These are phyloP conservation scores for Cydia splendana DNA, from an alignment of 1,140 invertebrate species.

Conservation along the genomic window DNA sequence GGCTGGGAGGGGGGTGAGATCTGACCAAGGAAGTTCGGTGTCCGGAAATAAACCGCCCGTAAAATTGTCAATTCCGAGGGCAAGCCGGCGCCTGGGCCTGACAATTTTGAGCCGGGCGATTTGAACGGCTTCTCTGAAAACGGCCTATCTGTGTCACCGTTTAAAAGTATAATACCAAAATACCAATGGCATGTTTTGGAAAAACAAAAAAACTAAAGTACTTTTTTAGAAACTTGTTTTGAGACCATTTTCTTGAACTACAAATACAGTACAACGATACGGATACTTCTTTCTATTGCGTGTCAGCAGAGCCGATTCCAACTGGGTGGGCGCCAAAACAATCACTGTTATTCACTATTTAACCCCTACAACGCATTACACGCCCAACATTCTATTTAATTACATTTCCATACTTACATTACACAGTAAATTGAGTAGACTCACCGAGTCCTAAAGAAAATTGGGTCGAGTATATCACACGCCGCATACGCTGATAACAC, in stretches of 20 bases:
- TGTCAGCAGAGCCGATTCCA: slow-evolving; percentile 63
- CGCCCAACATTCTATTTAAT: slow-evolving; percentile 37
- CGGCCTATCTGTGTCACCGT: slow-evolving; percentile 34
- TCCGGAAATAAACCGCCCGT: slow-evolving; percentile 82
- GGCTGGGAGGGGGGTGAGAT: slow-evolving; percentile 48
- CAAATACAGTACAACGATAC: slow-evolving; percentile 27
- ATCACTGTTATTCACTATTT: slow-evolving; percentile 74
- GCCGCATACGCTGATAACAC: slow-evolving; percentile 61
- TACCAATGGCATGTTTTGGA: background rate
- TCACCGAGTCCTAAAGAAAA: slow-evolving; percentile 56
- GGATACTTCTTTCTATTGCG: slow-evolving; percentile 44
- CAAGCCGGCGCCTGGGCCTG: slow-evolving; percentile 60
- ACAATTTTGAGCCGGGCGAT: slow-evolving; percentile 61
- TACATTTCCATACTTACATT: slow-evolving; percentile 38
- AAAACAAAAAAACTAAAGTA: no score
- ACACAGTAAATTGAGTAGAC: slow-evolving; percentile 42
- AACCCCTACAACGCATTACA: slow-evolving; percentile 52
- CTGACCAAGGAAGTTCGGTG: slow-evolving; percentile 74
- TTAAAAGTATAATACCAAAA: no score
- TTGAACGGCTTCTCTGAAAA: slow-evolving; percentile 40
- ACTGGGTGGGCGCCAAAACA: slow-evolving; percentile 73
- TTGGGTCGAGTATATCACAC: slow-evolving; percentile 56
- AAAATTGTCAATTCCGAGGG: slow-evolving; percentile 83
- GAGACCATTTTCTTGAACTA: background rate
- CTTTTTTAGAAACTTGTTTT: no score